Conservation (phyloP, 2,888 invertebrate genomes). For the Tetranychus piercei region DNA sequence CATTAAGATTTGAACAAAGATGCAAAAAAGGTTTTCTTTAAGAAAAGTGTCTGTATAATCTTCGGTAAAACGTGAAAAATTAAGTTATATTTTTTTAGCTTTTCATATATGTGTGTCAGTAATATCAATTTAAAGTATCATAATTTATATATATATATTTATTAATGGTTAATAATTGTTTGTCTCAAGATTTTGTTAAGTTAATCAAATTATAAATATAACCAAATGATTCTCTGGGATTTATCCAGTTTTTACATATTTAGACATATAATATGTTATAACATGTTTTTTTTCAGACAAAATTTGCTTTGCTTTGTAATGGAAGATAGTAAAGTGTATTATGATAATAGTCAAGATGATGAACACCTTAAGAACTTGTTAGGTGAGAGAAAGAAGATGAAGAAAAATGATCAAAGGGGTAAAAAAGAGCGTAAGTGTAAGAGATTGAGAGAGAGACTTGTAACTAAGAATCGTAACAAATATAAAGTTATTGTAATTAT, state of each 20-base stretch:
- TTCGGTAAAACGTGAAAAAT: neutral
- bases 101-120: neutral
- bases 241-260: neutral
- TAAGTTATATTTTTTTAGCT: neutral
- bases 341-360: neutral
- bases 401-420: too few species aligned
- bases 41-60: neutral
- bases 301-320: neutral
- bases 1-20: neutral
- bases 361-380: neutral
- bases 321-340: neutral
- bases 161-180: neutral
- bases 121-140: neutral
- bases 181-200: neutral
- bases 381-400: neutral
- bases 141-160: neutral
- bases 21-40: neutral
- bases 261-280: neutral
- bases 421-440: neutral
- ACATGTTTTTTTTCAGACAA: neutral
- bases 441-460: neutral
- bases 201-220: neutral
- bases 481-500: neutral
- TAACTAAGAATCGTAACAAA: slow-evolving; percentile 1
- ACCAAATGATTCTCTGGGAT: neutral